Evolutionary conservation across 1,140 invertebrate species (phyloP).

Genomic region (Eumaeus atala): DNA sequence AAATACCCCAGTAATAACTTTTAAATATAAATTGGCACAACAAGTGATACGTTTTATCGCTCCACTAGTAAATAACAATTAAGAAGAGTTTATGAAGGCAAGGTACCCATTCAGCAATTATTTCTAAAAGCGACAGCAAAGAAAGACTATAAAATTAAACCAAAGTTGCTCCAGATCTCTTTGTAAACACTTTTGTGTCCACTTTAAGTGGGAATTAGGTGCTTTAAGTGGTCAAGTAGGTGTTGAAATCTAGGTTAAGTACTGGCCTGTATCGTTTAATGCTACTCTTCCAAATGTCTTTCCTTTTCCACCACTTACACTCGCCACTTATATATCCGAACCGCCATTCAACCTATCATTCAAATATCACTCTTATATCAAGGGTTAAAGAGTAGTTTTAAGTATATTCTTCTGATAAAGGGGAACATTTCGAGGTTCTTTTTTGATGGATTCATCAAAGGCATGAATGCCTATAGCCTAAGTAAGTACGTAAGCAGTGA

Average conservation of each 20-base stretch:
- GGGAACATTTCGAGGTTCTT: too few species aligned
- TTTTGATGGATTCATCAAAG: too few species aligned
- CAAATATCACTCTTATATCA: too few species aligned
- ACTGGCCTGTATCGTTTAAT: slow-evolving; percentile 40
- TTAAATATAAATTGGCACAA: too few species aligned
- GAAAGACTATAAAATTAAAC: neutral
- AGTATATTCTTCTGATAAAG: too few species aligned
- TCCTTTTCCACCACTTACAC: slow-evolving; percentile 53
- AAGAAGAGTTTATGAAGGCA: slow-evolving; percentile 1
- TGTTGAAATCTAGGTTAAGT: slow-evolving; percentile 49
- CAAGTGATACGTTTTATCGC: too few species aligned
- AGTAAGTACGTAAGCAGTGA: too few species aligned
- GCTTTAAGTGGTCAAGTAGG: slow-evolving; percentile 31
- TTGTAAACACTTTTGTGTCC: slow-evolving; percentile 4
- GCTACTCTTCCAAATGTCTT: slow-evolving; percentile 29
- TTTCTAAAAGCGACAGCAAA: slow-evolving; percentile 1
- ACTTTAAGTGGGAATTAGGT: slow-evolving; percentile 2
- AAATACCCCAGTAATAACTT: too few species aligned
- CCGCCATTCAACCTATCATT: too few species aligned
- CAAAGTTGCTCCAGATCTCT: neutral
- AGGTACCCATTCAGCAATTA: neutral
- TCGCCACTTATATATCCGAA: too few species aligned
- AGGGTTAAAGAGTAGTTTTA: too few species aligned
- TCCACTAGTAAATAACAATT: neutral
- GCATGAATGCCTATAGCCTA: too few species aligned